Evolutionary conservation across 1,140 invertebrate genomes (phyloP).

Genomic region (Drosophila albomicans): DNA sequence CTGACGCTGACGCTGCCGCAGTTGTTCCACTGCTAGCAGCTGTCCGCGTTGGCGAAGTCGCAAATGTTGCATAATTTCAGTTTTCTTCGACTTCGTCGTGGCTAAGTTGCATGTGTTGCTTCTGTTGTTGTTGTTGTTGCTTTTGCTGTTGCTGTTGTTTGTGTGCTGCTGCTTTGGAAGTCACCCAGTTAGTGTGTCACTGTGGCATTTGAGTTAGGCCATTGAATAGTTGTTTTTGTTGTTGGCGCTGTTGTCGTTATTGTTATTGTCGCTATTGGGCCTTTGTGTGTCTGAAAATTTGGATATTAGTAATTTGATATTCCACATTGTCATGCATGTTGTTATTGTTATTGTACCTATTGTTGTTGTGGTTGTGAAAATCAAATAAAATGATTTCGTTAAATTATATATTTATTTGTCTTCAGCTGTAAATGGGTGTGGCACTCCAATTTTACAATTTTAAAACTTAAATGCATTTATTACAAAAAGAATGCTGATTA

Average conservation of each 20-base stretch:
- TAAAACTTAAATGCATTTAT: not conserved
- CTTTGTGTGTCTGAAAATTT: conserved; percentile 55
- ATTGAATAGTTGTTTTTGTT: conserved; percentile 38
- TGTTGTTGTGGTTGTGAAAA: conserved; percentile 27
- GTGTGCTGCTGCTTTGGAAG: conserved; percentile 60
- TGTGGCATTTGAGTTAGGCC: conserved; percentile 66
- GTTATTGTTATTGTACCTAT: conserved; percentile 8
- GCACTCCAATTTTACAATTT: not conserved
- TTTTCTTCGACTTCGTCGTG: conserved; percentile 47
- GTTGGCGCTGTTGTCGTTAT: conserved; percentile 24
- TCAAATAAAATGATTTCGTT: conserved; percentile 23
- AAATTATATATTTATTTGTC: conserved; percentile 9
- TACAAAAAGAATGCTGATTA: not conserved
- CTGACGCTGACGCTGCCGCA: not conserved
- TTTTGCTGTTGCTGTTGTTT: conserved; percentile 39
- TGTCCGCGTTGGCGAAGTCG: conserved; percentile 51
- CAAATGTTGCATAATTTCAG: conserved; percentile 68
- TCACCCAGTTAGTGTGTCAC: conserved; percentile 79
- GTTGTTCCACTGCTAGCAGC: conserved; percentile 46
- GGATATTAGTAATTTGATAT: conserved; percentile 73
- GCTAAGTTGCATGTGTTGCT: conserved; percentile 38
- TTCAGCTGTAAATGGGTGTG: not conserved
- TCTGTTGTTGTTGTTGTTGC: conserved; percentile 35
- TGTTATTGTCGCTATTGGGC: conserved; percentile 31
- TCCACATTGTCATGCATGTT: conserved; percentile 57